Percentiles rank a stretch among this genome's conserved stretches.
phyloP scores from a whole-genome alignment of 2,888 invertebrate genomes.

The Sinohyriopsis cumingii region DNA sequence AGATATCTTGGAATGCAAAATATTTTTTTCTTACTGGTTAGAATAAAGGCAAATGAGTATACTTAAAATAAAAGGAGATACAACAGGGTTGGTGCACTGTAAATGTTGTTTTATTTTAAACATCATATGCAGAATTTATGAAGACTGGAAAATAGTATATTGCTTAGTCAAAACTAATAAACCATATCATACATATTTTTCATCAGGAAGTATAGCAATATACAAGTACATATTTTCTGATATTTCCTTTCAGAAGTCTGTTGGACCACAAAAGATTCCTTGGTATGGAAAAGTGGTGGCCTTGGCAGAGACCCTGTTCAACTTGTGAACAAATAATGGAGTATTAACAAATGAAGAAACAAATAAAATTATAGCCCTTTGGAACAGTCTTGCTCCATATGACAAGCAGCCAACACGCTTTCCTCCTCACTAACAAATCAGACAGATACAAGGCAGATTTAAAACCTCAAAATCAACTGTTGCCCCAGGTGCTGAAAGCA shows the following conservation, averaged over 20 bases:
- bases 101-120: too few species aligned
- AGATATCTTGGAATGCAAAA: too few species aligned
- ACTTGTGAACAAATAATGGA: slow-evolving; percentile 1
- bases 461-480: slow-evolving; percentile 8
- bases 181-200: too few species aligned
- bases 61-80: too few species aligned
- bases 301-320: slow-evolving; percentile 8
- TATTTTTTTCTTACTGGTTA: too few species aligned
- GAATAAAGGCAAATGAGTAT: too few species aligned
- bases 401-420: slow-evolving; percentile 13
- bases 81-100: too few species aligned
- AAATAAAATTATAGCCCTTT: slow-evolving; percentile 8
- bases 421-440: slow-evolving; percentile 5
- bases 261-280: slow-evolving; percentile 5
- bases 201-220: too few species aligned
- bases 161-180: too few species aligned
- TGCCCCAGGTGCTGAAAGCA: slow-evolving; percentile 17
- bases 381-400: slow-evolving; percentile 7
- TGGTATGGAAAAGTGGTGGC: slow-evolving; percentile 8
- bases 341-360: slow-evolving; percentile 12
- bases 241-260: not conserved
- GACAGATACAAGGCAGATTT: slow-evolving; percentile 14
- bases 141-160: too few species aligned
- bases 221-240: too few species aligned
- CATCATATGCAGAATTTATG: too few species aligned